These are phyloP conservation scores for Limnodromus scolopaceus DNA, from an alignment of 2,797 vertebrate genomes.

Conservation along the genomic window DNA sequence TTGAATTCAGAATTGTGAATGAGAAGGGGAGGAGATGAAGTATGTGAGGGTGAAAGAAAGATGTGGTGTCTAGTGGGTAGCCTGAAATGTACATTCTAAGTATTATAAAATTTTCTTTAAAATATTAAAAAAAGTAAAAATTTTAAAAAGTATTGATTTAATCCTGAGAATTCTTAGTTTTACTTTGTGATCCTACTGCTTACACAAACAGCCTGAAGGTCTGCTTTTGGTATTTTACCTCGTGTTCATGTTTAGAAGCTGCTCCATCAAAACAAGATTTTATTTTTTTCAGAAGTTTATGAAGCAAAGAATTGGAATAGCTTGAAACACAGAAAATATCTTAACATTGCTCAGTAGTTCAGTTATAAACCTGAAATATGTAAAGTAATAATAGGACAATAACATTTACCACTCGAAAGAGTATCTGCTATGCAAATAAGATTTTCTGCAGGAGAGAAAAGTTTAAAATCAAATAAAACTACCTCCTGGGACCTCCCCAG, in stretches of 20 bases:
- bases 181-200: not conserved
- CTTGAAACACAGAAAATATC: not conserved
- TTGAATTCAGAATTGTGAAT: constrained; percentile 40
- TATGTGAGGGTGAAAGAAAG: not conserved
- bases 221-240: constrained; percentile 13
- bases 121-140: not conserved
- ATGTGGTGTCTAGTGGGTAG: not conserved
- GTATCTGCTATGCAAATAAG: not conserved
- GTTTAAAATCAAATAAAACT: not conserved
- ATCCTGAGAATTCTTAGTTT: not conserved
- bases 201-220: not conserved
- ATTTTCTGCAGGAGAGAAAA: not conserved
- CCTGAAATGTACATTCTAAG: not conserved
- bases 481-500: not conserved
- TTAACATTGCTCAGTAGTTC: not conserved
- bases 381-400: not conserved
- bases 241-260: not conserved
- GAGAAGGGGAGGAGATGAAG: not conserved
- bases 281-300: constrained; percentile 21
- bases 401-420: not conserved
- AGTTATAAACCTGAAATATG: not conserved
- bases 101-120: not conserved
- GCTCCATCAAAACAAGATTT: not conserved
- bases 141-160: not conserved
- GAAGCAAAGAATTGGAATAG: constrained; percentile 7